phyloP scores from a whole-genome alignment of 2,888 invertebrate species.

The Eupithecia pulchellata region DNA sequence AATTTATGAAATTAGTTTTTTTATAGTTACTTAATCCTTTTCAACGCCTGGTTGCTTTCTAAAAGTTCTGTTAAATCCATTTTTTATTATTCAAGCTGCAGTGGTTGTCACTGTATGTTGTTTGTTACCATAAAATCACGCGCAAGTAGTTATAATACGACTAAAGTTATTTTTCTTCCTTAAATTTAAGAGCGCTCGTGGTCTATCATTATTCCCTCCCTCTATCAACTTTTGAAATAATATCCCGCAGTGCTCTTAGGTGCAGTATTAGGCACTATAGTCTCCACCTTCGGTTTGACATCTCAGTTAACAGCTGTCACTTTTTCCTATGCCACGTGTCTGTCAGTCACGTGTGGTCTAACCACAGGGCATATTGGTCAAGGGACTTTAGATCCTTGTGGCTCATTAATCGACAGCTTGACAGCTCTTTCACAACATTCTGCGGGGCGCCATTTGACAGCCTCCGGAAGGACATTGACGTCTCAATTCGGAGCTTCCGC shows the following conservation, averaged over 20 bases:
- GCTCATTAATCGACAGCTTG: constrained; percentile 73
- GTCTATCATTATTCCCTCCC: neutral
- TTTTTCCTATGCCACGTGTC: constrained; percentile 12
- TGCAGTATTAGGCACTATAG: neutral
- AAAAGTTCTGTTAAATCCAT: no score
- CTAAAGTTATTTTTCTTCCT: neutral
- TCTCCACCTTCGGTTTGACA: neutral
- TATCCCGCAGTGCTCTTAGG: neutral
- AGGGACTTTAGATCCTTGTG: constrained; percentile 55
- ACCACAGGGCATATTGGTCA: constrained; percentile 43
- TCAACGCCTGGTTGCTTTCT: no score
- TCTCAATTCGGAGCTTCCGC: constrained; percentile 75
- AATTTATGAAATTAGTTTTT: no score
- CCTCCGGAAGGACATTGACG: constrained; percentile 74
- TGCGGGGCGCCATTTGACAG: constrained; percentile 68
- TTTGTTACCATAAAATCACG: no score
- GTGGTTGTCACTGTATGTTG: no score
- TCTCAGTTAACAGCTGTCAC: constrained; percentile 8
- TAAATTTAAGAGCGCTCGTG: neutral
- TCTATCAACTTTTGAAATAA: neutral
- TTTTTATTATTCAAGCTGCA: no score
- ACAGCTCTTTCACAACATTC: constrained; percentile 82
- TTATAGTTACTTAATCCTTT: neutral
- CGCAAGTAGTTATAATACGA: neutral
- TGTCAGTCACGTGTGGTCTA: constrained; percentile 51